Evolutionary conservation across 2,113 vertebrate species (phyloP).

Genomic region (Rhinoptilus africanus): DNA sequence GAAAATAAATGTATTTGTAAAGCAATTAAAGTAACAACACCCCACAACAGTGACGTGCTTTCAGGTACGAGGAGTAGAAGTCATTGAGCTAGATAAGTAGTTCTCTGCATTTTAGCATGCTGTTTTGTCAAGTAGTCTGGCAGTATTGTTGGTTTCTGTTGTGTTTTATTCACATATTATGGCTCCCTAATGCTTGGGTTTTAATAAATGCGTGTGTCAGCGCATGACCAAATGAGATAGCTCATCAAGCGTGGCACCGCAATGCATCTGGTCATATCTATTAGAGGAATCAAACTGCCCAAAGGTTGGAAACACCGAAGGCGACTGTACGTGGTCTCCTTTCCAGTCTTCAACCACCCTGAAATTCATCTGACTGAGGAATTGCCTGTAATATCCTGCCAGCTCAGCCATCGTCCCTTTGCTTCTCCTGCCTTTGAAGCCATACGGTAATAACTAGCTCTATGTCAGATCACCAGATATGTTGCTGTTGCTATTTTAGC

Average conservation of each 20-base stretch:
- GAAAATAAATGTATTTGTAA: background rate
- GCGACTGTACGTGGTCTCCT: background rate
- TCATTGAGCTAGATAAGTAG: background rate
- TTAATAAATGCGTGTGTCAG: background rate
- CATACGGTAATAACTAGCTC: background rate
- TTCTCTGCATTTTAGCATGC: background rate
- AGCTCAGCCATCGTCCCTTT: background rate
- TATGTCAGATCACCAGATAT: constrained; percentile 2
- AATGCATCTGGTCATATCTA: background rate
- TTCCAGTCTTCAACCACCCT: background rate
- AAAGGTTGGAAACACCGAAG: background rate
- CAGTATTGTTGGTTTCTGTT: background rate
- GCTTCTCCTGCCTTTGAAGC: constrained; percentile 10
- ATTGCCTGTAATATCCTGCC: background rate
- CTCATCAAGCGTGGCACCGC: background rate
- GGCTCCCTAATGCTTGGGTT: background rate
- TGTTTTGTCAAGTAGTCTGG: background rate
- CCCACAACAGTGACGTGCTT: background rate
- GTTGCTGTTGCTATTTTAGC: background rate
- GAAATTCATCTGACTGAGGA: background rate
- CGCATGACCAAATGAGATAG: background rate
- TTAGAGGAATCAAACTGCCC: background rate
- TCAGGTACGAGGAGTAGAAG: background rate
- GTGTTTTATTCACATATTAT: background rate
- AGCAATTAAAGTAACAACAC: background rate